phyloP scores from a whole-genome alignment of 1,140 invertebrate genomes.

The Lamellibrachia luymesi region DNA sequence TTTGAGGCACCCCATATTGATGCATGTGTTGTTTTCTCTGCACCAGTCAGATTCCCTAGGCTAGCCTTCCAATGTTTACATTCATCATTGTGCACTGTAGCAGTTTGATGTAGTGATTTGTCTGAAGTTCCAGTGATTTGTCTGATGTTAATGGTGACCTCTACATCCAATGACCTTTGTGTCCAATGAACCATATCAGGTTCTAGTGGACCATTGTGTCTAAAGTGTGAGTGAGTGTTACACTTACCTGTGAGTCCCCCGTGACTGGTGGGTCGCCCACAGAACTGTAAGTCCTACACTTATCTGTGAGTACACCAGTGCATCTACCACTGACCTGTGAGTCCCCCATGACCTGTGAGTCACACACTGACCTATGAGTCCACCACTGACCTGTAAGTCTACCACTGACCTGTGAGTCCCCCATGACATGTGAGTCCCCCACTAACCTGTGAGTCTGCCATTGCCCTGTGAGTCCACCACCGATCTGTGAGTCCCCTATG shows the following conservation, averaged over 20 bases:
- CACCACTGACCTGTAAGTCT: background rate
- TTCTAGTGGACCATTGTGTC: background rate
- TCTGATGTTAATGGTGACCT: too few species aligned
- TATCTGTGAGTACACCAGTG: too few species aligned
- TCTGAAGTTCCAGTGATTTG: too few species aligned
- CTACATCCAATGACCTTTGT: too few species aligned
- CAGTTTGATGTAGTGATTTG: background rate
- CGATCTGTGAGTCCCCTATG: background rate
- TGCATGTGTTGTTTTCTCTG: background rate
- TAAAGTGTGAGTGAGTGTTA: too few species aligned
- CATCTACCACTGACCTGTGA: too few species aligned
- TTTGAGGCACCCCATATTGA: background rate
- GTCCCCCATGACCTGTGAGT: background rate
- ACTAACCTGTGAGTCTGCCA: too few species aligned
- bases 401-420: too few species aligned
- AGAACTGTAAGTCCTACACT: background rate
- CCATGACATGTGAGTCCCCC: too few species aligned
- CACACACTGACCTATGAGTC: background rate
- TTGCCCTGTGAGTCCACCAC: too few species aligned
- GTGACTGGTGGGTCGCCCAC: background rate
- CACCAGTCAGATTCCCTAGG: background rate
- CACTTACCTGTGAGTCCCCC: too few species aligned
- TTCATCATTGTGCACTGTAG: background rate
- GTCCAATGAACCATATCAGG: too few species aligned
- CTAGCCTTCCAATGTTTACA: background rate